phyloP scores from a whole-genome alignment of 37 sponge, comb jelly and placozoan genomes.

The Amphimedon queenslandica region DNA sequence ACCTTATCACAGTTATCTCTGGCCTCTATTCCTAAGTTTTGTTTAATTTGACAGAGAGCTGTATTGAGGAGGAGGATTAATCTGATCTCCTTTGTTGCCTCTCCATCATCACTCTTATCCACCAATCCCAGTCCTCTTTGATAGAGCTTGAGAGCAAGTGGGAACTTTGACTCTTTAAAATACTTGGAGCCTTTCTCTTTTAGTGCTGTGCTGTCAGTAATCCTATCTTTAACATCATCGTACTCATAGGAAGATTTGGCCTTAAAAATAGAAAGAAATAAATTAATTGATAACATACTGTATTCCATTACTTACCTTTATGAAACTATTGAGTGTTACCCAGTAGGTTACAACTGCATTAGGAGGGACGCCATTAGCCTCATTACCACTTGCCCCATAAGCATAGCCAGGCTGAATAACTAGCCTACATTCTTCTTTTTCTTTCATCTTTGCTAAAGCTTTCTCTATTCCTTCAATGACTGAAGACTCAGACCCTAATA shows the following conservation, averaged over 20 bases:
- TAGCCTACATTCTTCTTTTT: slow-evolving; percentile 44
- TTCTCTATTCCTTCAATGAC: slow-evolving; percentile 68
- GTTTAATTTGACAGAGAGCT: slow-evolving; percentile 77
- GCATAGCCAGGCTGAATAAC: slow-evolving; percentile 66
- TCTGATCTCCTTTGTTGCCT: slow-evolving; percentile 31
- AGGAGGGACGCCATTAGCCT: slow-evolving; percentile 57
- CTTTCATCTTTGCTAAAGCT: slow-evolving; percentile 84
- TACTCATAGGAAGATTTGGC: slow-evolving; percentile 79
- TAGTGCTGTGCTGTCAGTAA: slow-evolving; percentile 50
- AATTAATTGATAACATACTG: neutral
- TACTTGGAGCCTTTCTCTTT: slow-evolving; percentile 85
- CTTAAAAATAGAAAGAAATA: slow-evolving; percentile 16
- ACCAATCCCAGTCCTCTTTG: slow-evolving; percentile 53
- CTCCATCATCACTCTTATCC: slow-evolving; percentile 51
- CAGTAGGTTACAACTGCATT: slow-evolving; percentile 63
- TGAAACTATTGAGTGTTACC: slow-evolving; percentile 50
- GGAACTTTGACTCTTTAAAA: slow-evolving; percentile 70
- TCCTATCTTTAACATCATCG: slow-evolving; percentile 65
- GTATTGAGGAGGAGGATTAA: slow-evolving; percentile 70
- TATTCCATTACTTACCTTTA: slow-evolving; percentile 48
- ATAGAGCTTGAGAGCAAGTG: slow-evolving; percentile 83
- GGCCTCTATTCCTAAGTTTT: slow-evolving; percentile 39
- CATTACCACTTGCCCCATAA: slow-evolving; percentile 52
- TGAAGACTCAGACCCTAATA: slow-evolving; percentile 51
- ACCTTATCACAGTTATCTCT: slow-evolving; percentile 66